Percentiles rank a stretch among this genome's conserved stretches.
phyloP scores from a whole-genome alignment of 2,888 invertebrate genomes.

The Trileptium ribeirensis region DNA sequence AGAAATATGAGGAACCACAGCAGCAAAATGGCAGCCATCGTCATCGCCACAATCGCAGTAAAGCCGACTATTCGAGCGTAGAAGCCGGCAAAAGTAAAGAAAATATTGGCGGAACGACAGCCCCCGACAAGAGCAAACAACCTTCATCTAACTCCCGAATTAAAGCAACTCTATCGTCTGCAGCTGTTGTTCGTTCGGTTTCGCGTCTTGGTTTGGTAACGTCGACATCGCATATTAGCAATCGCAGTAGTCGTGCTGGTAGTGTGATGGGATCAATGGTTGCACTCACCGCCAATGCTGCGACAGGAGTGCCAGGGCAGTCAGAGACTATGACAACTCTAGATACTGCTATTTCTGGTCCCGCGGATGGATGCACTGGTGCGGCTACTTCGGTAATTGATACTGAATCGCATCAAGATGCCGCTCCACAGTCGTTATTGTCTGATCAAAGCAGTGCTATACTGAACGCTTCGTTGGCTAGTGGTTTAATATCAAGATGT shows the following conservation, averaged over 20 bases:
- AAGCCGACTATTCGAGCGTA: no score
- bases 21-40: not conserved
- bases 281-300: not conserved
- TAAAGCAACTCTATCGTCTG: no score
- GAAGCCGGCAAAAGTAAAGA: no score
- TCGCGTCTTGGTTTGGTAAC: not conserved
- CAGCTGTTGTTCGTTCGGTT: no score
- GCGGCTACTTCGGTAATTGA: not conserved
- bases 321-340: not conserved
- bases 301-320: not conserved
- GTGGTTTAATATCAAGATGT: no score
- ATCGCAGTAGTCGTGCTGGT: no score
- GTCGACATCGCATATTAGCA: not conserved
- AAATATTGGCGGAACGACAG: no score
- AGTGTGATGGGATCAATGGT: not conserved
- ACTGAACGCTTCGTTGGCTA: no score
- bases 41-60: no score
- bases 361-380: not conserved
- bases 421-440: not conserved
- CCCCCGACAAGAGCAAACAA: not conserved
- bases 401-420: not conserved
- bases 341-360: no score
- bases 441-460: no score
- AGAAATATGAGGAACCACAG: no score
- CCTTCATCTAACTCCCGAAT: not conserved